phyloP scores from a whole-genome alignment of 2,888 invertebrate species.

The Quadriops clusia region DNA sequence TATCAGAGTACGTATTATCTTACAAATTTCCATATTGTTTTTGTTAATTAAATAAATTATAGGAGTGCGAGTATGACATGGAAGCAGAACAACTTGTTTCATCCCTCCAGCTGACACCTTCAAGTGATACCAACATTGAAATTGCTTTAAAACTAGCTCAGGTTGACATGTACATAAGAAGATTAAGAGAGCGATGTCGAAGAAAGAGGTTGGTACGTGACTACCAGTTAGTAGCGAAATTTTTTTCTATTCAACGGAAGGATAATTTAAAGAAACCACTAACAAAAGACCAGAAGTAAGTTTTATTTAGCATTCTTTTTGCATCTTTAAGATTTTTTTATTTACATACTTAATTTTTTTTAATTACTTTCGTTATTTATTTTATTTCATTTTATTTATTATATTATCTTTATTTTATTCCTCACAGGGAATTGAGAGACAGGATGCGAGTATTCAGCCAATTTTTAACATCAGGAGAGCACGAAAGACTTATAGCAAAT shows the following conservation, averaged over 20 bases:
- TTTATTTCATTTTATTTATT: conserved; percentile 7
- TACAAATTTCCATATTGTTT: conserved; percentile 4
- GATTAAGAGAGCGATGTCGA: conserved; percentile 73
- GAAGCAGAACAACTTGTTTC: conserved; percentile 84
- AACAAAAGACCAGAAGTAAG: conserved; percentile 68
- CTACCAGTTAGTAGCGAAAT: conserved; percentile 79
- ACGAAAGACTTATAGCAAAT: conserved; percentile 65
- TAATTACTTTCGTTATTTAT: conserved; percentile 7
- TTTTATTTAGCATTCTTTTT: conserved; percentile 6
- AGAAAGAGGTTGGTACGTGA: conserved; percentile 84
- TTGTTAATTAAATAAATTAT: conserved; percentile 6
- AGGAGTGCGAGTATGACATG: conserved; percentile 74
- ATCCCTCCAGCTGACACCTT: conserved; percentile 61
- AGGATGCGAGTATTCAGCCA: conserved; percentile 77
- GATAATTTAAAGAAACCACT: conserved; percentile 37
- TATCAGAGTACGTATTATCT: conserved; percentile 61
- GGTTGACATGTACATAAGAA: conserved; percentile 81
- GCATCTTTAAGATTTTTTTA: too few relatives aligned
- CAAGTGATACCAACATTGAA: conserved; percentile 84
- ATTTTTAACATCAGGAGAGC: conserved; percentile 77
- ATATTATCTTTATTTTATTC: conserved; percentile 4
- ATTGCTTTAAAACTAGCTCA: conserved; percentile 80
- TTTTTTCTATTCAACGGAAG: conserved; percentile 52
- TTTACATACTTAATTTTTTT: conserved; percentile 7
- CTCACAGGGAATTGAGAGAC: conserved; percentile 63